Percentiles rank a stretch among this genome's conserved stretches.
phyloP scores from a whole-genome alignment of 2,113 vertebrate genomes.

The Podarcis raffonei region DNA sequence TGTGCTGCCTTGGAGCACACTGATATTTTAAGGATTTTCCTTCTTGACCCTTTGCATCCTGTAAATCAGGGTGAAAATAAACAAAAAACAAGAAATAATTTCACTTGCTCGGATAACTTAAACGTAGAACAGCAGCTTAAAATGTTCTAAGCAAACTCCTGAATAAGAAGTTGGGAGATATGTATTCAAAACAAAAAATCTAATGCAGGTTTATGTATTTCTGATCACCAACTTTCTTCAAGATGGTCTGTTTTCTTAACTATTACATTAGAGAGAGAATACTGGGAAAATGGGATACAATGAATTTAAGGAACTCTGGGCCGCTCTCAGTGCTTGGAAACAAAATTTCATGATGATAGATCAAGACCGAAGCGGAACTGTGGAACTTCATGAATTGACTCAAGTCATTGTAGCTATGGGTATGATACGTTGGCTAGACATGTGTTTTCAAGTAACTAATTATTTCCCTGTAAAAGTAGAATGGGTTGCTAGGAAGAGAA shows the following conservation, averaged over 20 bases:
- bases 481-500: background rate
- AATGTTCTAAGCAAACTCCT: background rate
- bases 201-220: background rate
- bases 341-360: conserved; percentile 90
- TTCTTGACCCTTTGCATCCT: background rate
- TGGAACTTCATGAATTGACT: conserved; percentile 85
- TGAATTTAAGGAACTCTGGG: conserved; percentile 91
- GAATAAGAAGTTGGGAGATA: background rate
- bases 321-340: conserved; percentile 88
- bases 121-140: background rate
- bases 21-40: background rate
- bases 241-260: conserved; percentile 73
- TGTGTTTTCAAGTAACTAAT: background rate
- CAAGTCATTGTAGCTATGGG: conserved; percentile 86
- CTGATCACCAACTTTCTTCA: background rate
- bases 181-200: background rate
- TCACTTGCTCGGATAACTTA: background rate
- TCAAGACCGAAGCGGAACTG: conserved; percentile 84
- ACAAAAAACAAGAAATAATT: background rate
- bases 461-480: background rate
- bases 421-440: conserved; percentile 65
- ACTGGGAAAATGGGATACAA: conserved; percentile 92
- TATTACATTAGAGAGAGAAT: conserved; percentile 78
- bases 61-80: background rate
- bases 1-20: background rate